These are phyloP conservation scores for Anaspis maculata DNA, from an alignment of 2,888 invertebrate genomes.

Conservation along the genomic window DNA sequence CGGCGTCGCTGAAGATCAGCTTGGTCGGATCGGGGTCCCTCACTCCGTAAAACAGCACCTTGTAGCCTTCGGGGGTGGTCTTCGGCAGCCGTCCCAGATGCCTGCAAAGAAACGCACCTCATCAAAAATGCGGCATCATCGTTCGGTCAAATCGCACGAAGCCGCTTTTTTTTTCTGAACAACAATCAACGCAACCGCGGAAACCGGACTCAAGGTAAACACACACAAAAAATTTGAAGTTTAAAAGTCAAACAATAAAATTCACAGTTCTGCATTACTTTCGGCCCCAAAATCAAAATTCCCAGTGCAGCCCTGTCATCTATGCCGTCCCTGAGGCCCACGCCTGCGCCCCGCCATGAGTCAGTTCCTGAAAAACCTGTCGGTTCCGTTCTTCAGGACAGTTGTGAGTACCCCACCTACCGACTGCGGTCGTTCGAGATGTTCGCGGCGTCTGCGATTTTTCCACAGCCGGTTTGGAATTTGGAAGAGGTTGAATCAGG, in stretches of 20 bases:
- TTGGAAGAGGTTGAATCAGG: too few species aligned
- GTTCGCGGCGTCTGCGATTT: too few species aligned
- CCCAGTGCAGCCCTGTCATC: too few species aligned
- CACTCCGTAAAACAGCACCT: constrained; percentile 53
- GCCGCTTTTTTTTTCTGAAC: constrained; percentile 1
- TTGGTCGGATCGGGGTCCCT: constrained; percentile 54
- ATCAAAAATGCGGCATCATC: neutral
- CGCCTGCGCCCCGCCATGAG: too few species aligned
- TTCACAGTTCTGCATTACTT: constrained; percentile 6
- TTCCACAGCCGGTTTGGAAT: too few species aligned
- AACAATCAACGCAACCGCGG: too few species aligned
- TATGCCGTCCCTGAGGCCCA: too few species aligned
- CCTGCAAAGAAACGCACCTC: constrained; percentile 37
- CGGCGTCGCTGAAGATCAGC: constrained; percentile 54
- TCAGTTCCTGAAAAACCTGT: constrained; percentile 8
- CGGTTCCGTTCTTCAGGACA: constrained; percentile 6
- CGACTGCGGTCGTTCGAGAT: too few species aligned
- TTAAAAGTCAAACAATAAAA: constrained; percentile 4
- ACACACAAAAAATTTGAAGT: too few species aligned
- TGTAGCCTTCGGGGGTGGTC: constrained; percentile 53
- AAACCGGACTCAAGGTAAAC: too few species aligned
- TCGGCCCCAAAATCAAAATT: constrained; percentile 8
- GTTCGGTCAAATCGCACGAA: neutral
- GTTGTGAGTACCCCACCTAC: constrained; percentile 3
- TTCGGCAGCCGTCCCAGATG: constrained; percentile 55